Conservation (phyloP, 92 coral and sea anemone species). For the Bergia puertoricense region DNA sequence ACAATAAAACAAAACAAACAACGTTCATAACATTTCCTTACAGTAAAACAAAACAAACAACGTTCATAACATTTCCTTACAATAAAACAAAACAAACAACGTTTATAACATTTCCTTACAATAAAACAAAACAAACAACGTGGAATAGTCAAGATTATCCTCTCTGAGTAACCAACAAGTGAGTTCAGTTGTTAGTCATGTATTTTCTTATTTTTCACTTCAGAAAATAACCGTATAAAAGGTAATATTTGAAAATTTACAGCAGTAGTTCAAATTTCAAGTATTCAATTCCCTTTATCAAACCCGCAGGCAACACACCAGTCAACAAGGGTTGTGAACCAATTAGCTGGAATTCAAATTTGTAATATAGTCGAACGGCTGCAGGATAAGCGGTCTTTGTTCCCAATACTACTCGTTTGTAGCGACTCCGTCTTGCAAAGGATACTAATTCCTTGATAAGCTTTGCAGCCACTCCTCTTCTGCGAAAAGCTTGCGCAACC, state of each 20-base stretch:
- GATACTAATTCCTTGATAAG: neutral
- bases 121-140: too few species aligned
- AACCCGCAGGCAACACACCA: neutral
- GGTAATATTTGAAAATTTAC: neutral
- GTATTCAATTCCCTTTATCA: neutral
- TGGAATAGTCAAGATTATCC: too few species aligned
- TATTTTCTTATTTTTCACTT: neutral
- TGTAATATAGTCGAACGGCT: slow-evolving; percentile 63
- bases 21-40: too few species aligned
- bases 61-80: too few species aligned
- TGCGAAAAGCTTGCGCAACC: neutral
- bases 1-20: too few species aligned
- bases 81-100: too few species aligned
- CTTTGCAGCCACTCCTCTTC: neutral
- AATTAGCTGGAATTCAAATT: slow-evolving; percentile 57
- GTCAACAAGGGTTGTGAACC: neutral
- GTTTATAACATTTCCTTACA: too few species aligned
- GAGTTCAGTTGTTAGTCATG: too few species aligned
- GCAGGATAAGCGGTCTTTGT: slow-evolving; percentile 65
- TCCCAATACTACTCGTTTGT: neutral
- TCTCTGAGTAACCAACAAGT: too few species aligned
- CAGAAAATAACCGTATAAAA: neutral
- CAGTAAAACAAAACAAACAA: too few species aligned
- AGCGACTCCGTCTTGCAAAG: neutral
- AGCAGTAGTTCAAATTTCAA: neutral